Percentiles rank a stretch among this genome's conserved stretches.
These are phyloP conservation scores for Dicycla oo DNA, from an alignment of 2,888 invertebrate genomes.

Conservation along the genomic window DNA sequence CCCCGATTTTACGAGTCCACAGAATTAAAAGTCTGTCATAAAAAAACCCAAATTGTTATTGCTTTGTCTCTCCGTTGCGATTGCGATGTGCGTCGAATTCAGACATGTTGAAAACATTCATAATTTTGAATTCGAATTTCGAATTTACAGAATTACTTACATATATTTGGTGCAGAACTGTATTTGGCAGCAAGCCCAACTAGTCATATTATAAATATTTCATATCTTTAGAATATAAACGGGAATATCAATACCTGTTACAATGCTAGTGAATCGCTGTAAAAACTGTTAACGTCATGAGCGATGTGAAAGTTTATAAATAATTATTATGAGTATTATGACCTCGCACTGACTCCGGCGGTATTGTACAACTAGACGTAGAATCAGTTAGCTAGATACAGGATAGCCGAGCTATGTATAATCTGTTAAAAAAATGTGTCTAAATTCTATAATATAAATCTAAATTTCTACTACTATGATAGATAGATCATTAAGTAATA, in stretches of 20 bases:
- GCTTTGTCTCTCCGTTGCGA: conserved; percentile 70
- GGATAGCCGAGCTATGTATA: not conserved
- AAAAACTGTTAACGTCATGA: conserved; percentile 52
- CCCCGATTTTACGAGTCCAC: conserved; percentile 66
- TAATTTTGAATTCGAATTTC: too few species aligned
- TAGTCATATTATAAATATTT: conserved; percentile 78
- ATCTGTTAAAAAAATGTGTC: not conserved
- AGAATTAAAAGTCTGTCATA: conserved; percentile 67
- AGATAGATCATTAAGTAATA: not conserved
- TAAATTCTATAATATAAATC: not conserved
- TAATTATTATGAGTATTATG: conserved; percentile 63
- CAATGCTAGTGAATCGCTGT: conserved; percentile 57
- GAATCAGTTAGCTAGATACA: conserved; percentile 4
- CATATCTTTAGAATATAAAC: conserved; percentile 78
- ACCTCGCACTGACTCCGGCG: conserved; percentile 49
- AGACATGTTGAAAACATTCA: conserved; percentile 77
- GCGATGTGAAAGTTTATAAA: conserved; percentile 60
- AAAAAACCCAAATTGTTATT: conserved; percentile 69
- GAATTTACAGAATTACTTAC: conserved; percentile 74
- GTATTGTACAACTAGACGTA: conserved; percentile 19
- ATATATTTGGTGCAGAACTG: conserved; percentile 77
- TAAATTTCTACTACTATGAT: too few species aligned
- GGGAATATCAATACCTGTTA: conserved; percentile 67
- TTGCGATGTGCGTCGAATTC: conserved; percentile 68
- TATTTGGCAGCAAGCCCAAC: conserved; percentile 81